These are phyloP conservation scores for Oryzias sinensis DNA, from an alignment of 2,797 vertebrate species.

Conservation along the genomic window DNA sequence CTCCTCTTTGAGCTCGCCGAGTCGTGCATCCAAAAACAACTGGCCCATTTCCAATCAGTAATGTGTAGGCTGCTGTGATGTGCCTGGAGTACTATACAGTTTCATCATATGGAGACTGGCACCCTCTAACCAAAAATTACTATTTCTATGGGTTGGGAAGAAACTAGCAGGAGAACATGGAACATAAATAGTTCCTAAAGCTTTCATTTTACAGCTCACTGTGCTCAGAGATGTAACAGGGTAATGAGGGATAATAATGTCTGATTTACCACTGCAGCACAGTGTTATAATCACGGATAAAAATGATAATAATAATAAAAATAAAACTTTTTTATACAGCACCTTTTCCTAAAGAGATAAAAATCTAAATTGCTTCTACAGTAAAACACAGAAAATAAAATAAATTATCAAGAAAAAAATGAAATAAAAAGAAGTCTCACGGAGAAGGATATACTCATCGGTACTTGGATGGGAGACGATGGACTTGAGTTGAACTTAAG, in stretches of 20 bases:
- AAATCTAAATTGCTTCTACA: no score
- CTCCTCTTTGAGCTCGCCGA: slow-evolving; percentile 36
- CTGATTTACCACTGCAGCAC: not conserved
- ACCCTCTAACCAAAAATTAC: slow-evolving; percentile 25
- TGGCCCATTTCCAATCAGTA: slow-evolving; percentile 37
- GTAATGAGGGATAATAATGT: not conserved
- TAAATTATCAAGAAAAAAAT: not conserved
- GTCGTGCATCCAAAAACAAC: slow-evolving; percentile 23
- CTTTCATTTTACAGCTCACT: not conserved
- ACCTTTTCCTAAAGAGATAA: no score
- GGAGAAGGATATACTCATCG: not conserved
- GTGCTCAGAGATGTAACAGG: slow-evolving; percentile 3
- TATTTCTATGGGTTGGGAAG: slow-evolving; percentile 4
- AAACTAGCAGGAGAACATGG: not conserved
- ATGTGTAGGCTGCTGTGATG: slow-evolving; percentile 55
- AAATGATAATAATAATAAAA: not conserved
- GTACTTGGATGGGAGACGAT: no score
- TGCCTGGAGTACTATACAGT: slow-evolving; percentile 39
- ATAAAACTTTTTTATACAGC: no score
- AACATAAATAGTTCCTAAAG: slow-evolving; percentile 7
- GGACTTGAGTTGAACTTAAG: no score
- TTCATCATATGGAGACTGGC: slow-evolving; percentile 46
- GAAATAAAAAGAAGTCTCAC: slow-evolving; percentile 7
- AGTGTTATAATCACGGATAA: slow-evolving; percentile 3
- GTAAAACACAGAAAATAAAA: no score